phyloP scores from a whole-genome alignment of 2,797 vertebrate species.

The Hozukius guyotensis region DNA sequence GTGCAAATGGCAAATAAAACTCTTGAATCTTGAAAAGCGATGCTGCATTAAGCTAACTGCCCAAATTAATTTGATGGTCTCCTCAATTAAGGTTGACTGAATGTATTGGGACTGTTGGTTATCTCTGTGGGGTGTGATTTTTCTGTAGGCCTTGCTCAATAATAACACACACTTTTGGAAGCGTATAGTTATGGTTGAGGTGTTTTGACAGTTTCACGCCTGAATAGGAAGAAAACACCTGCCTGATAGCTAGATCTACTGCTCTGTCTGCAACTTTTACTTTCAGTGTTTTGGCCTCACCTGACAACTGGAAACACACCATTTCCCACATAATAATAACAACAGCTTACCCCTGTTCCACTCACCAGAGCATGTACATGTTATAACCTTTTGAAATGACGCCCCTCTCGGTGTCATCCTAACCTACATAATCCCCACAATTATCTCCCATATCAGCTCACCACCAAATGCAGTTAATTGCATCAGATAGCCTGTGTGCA shows the following conservation, averaged over 20 bases:
- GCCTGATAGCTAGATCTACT: not conserved
- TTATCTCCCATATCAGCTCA: conserved; percentile 35
- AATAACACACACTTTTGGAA: conserved; percentile 20
- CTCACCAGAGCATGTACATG: not conserved
- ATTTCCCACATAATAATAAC: not conserved
- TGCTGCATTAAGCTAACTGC: not conserved
- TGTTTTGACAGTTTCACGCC: conserved; percentile 63
- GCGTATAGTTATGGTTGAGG: conserved; percentile 7
- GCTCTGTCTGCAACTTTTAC: conserved; percentile 21
- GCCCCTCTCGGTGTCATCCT: not conserved
- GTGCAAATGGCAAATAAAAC: no score
- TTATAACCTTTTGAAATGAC: conserved; percentile 13
- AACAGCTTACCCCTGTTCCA: not conserved
- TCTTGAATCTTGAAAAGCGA: not conserved
- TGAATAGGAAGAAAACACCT: not conserved
- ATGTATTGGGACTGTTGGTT: not conserved
- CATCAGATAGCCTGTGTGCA: conserved; percentile 11
- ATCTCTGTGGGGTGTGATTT: conserved; percentile 31
- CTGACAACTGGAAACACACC: conserved; percentile 19
- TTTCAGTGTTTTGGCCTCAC: conserved; percentile 3
- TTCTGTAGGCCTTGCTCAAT: conserved; percentile 37
- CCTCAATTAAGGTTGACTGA: rapidly evolving
- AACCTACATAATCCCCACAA: conserved; percentile 24
- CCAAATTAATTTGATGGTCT: not conserved
- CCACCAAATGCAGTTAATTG: conserved; percentile 33